These are phyloP conservation scores for Aldrovandia affinis DNA, from an alignment of 2,797 vertebrate species.

Conservation along the genomic window DNA sequence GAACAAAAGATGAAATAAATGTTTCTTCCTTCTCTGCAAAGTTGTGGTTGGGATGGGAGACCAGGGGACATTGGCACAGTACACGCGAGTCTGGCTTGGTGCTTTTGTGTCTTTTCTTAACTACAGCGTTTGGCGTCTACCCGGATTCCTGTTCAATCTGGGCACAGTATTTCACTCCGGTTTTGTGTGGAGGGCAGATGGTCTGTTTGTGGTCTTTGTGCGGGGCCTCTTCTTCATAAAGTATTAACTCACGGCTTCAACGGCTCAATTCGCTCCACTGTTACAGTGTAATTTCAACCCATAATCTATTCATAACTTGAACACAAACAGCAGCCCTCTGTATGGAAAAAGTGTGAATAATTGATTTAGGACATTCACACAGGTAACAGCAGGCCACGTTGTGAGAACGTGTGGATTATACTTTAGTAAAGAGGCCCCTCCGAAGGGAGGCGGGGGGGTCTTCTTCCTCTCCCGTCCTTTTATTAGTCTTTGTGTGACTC, in stretches of 20 bases:
- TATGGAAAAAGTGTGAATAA: conserved; percentile 40
- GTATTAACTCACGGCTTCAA: conserved; percentile 33
- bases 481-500: conserved; percentile 59
- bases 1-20: conserved; percentile 27
- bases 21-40: conserved; percentile 30
- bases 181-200: conserved; percentile 54
- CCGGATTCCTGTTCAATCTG: conserved; percentile 42
- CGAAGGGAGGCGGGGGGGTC: background rate
- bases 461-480: conserved; percentile 46
- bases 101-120: conserved; percentile 34
- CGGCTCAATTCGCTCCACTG: background rate
- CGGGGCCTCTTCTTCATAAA: conserved; percentile 57
- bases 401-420: conserved; percentile 36
- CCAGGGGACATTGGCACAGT: conserved; percentile 37
- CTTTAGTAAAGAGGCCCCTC: conserved; percentile 34
- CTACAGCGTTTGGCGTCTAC: conserved; percentile 28
- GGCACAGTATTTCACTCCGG: conserved; percentile 38
- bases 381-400: conserved; percentile 31
- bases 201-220: conserved; percentile 58
- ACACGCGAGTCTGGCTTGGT: conserved; percentile 49
- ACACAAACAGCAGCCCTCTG: conserved; percentile 48
- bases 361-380: conserved; percentile 40
- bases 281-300: conserved; percentile 5
- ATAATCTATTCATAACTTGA: conserved; percentile 35
- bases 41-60: background rate